phyloP scores from a whole-genome alignment of 2,888 invertebrate species.

The Ectobius pallidus region DNA sequence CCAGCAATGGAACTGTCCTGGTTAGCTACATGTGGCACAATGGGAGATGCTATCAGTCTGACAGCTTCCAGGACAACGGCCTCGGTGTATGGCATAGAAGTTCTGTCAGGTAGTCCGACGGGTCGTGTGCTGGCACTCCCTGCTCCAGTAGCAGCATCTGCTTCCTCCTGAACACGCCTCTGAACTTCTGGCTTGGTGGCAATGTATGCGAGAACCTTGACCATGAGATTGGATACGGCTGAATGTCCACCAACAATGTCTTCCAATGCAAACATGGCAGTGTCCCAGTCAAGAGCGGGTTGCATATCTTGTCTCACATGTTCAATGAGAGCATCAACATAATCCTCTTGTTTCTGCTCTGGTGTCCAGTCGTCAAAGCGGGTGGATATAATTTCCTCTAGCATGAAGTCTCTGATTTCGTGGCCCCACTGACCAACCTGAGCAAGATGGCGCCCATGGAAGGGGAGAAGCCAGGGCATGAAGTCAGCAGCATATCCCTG shows the following conservation, averaged over 20 bases:
- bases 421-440: slow-evolving; percentile 60
- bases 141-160: slow-evolving; percentile 53
- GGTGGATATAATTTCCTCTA: slow-evolving; percentile 58
- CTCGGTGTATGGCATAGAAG: slow-evolving; percentile 64
- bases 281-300: slow-evolving; percentile 59
- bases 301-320: slow-evolving; percentile 55
- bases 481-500: slow-evolving; percentile 71
- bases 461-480: slow-evolving; percentile 64
- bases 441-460: slow-evolving; percentile 57
- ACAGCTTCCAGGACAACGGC: slow-evolving; percentile 66
- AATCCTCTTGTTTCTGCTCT: slow-evolving; percentile 56
- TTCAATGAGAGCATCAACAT: slow-evolving; percentile 64
- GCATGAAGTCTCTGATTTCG: slow-evolving; percentile 61
- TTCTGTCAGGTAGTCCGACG: slow-evolving; percentile 56
- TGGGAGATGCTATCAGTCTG: slow-evolving; percentile 68
- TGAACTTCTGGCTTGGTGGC: slow-evolving; percentile 61
- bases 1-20: slow-evolving; percentile 66
- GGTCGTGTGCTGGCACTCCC: slow-evolving; percentile 44
- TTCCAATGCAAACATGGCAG: slow-evolving; percentile 59
- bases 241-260: slow-evolving; percentile 68
- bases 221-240: slow-evolving; percentile 66
- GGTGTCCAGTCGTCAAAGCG: slow-evolving; percentile 50
- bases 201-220: slow-evolving; percentile 64
- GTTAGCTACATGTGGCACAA: slow-evolving; percentile 70
- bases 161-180: slow-evolving; percentile 61